Evolutionary conservation across 1,140 invertebrate genomes (phyloP).

Genomic region (Drosophila neocordata): DNA sequence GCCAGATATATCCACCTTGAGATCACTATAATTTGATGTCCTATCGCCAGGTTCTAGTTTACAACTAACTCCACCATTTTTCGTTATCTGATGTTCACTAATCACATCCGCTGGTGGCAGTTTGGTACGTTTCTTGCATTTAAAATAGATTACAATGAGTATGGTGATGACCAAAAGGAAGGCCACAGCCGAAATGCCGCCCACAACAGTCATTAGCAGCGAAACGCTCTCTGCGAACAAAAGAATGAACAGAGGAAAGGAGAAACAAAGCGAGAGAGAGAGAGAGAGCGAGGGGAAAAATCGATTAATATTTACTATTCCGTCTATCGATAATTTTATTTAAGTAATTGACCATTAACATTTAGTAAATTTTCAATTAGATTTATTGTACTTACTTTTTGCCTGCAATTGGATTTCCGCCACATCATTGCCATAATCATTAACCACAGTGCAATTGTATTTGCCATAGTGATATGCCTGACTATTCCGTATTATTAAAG

Average conservation of each 20-base stretch:
- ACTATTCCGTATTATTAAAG: constrained; percentile 92
- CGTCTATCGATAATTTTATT: too few relatives aligned
- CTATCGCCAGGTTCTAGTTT: constrained; percentile 88
- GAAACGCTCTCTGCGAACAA: constrained; percentile 67
- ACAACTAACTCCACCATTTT: constrained; percentile 73
- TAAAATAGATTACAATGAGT: constrained; percentile 72
- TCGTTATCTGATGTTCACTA: constrained; percentile 79
- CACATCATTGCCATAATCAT: constrained; percentile 94
- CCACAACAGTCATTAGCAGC: constrained; percentile 72
- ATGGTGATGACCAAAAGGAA: constrained; percentile 70
- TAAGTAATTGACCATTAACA: too few relatives aligned
- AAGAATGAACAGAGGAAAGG: constrained; percentile 3
- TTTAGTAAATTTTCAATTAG: background rate
- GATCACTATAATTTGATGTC: constrained; percentile 95
- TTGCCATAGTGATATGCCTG: constrained; percentile 93
- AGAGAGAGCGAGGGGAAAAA: background rate
- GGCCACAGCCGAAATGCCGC: constrained; percentile 65
- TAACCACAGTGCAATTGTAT: constrained; percentile 97
- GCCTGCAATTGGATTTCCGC: constrained; percentile 89
- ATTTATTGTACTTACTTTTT: constrained; percentile 89
- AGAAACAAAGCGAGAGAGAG: too few relatives aligned
- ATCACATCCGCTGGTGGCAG: constrained; percentile 81
- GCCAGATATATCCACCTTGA: constrained; percentile 94
- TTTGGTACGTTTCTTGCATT: constrained; percentile 75
- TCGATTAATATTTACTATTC: background rate